Evolutionary conservation across 1,140 invertebrate species (phyloP).

Genomic region (Pogonus chalceus): DNA sequence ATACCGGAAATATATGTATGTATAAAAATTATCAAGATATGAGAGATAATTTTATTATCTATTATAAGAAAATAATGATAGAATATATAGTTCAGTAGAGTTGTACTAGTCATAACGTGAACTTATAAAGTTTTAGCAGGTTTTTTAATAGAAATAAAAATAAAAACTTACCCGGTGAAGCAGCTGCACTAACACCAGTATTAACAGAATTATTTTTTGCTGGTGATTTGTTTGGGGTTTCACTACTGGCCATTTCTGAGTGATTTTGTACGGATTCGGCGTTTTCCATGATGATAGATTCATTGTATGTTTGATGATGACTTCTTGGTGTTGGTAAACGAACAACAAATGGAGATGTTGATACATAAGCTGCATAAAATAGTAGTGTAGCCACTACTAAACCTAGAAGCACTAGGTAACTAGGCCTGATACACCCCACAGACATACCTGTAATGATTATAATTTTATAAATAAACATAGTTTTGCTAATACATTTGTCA

Average conservation of each 20-base stretch:
- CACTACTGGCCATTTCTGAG: background rate
- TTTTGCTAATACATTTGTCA: background rate
- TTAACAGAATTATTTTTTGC: background rate
- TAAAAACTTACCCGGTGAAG: background rate
- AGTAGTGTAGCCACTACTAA: background rate
- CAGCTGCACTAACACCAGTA: background rate
- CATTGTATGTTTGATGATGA: background rate
- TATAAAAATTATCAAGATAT: no score
- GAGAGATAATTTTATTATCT: no score
- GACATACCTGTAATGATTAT: background rate
- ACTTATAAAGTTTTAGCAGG: no score
- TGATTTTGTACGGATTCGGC: background rate
- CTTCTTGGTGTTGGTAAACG: background rate
- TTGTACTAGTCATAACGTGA: no score
- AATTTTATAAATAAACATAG: background rate
- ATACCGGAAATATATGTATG: no score
- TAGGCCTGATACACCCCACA: background rate
- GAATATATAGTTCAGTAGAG: no score
- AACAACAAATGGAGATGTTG: background rate
- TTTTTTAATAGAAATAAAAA: no score
- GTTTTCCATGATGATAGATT: background rate
- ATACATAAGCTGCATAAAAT: slow-evolving; percentile 4
- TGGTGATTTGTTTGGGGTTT: background rate
- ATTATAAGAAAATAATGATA: no score
- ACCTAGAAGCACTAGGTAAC: slow-evolving; percentile 2